These are phyloP conservation scores for Damaliscus lunatus DNA, from an alignment of 2,113 vertebrate species.

Conservation along the genomic window DNA sequence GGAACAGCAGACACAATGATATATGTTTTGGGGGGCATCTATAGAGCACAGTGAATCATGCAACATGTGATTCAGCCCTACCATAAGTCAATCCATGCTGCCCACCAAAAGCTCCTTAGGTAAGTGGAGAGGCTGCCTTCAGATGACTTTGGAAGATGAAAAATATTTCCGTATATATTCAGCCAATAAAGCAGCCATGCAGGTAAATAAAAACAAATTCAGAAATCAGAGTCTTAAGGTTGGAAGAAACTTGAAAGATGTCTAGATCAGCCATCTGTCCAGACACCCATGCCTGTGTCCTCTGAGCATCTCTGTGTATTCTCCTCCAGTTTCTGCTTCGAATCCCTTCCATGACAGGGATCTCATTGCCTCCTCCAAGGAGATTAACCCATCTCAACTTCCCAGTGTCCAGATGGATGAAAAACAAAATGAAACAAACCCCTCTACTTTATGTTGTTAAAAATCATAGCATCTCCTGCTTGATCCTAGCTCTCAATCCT, in stretches of 20 bases:
- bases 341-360: background rate
- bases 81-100: slow-evolving; percentile 57
- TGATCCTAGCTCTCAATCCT: background rate
- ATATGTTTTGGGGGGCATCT: slow-evolving; percentile 56
- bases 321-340: background rate
- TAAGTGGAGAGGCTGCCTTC: slow-evolving; percentile 67
- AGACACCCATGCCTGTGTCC: background rate
- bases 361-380: background rate
- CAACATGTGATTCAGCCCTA: slow-evolving; percentile 22
- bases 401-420: background rate
- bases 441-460: background rate
- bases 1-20: slow-evolving; percentile 67
- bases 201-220: slow-evolving; percentile 52
- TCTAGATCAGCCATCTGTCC: background rate
- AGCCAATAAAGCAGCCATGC: slow-evolving; percentile 46
- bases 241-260: slow-evolving; percentile 35
- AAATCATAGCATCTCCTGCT: background rate
- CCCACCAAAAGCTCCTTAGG: slow-evolving; percentile 58
- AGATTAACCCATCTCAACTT: background rate
- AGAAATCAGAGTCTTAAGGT: slow-evolving; percentile 34
- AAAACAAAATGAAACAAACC: background rate
- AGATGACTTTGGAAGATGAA: slow-evolving; percentile 65
- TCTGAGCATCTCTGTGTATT: background rate
- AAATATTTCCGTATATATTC: slow-evolving; percentile 59
- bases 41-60: slow-evolving; percentile 66